Evolutionary conservation across 2,113 vertebrate genomes (phyloP).

Genomic region (Blennius ocellaris): DNA sequence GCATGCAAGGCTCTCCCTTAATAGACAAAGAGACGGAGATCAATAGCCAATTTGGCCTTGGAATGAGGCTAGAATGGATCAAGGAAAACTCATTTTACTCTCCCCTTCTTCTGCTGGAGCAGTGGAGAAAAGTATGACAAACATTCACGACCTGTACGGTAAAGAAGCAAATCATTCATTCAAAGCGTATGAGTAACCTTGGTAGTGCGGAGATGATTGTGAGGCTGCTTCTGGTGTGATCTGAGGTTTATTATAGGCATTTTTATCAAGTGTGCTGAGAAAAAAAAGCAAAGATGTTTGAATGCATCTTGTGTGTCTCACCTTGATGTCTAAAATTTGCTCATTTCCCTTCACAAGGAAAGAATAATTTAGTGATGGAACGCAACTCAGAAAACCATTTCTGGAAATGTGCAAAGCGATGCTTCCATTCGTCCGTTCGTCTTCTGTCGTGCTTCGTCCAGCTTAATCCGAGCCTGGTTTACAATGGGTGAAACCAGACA

Average conservation of each 20-base stretch:
- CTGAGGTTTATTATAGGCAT: neutral
- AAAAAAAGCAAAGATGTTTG: neutral
- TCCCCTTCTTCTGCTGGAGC: constrained; percentile 35
- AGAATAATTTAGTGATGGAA: neutral
- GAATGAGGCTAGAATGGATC: constrained; percentile 70
- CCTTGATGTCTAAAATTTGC: neutral
- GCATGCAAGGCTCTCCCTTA: constrained; percentile 72
- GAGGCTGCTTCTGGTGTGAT: constrained; percentile 9
- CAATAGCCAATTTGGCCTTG: constrained; percentile 84
- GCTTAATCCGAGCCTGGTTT: too few species aligned
- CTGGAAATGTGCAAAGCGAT: too few species aligned
- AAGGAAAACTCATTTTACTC: constrained; percentile 70
- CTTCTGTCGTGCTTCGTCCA: too few species aligned
- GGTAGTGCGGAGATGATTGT: constrained; percentile 17
- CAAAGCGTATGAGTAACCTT: constrained; percentile 14
- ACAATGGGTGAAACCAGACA: too few species aligned
- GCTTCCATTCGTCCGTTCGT: too few species aligned
- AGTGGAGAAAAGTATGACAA: constrained; percentile 49
- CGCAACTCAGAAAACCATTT: neutral
- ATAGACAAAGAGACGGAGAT: constrained; percentile 79
- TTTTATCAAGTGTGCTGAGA: neutral
- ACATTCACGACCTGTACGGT: constrained; percentile 37
- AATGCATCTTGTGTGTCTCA: neutral
- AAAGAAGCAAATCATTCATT: constrained; percentile 40
- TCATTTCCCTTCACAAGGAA: neutral